phyloP scores from a whole-genome alignment of 2,797 vertebrate genomes.

The Nyctalus aviator region DNA sequence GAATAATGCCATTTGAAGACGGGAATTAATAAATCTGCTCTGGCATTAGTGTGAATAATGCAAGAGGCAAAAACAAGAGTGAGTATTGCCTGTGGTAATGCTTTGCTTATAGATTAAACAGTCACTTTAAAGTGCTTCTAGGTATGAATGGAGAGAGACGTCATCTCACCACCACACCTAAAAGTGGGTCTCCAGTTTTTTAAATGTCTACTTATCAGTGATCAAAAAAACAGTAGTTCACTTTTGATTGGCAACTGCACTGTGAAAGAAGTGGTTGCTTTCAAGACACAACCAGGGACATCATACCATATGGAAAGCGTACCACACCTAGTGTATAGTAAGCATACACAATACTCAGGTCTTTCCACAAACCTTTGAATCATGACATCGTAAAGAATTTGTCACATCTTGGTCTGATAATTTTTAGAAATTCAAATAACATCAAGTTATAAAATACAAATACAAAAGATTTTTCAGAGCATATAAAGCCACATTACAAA shows the following conservation, averaged over 20 bases:
- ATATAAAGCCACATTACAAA: background rate
- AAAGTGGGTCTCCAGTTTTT: background rate
- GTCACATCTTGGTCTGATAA: background rate
- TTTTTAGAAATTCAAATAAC: background rate
- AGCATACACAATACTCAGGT: background rate
- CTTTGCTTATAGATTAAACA: background rate
- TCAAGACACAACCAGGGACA: background rate
- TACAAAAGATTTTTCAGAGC: background rate
- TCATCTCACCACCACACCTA: background rate
- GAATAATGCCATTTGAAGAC: constrained; percentile 11
- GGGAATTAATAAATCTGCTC: constrained; percentile 36
- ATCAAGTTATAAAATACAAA: constrained; percentile 8
- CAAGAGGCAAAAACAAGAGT: constrained; percentile 13
- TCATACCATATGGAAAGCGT: background rate
- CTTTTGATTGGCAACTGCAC: background rate
- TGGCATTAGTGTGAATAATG: background rate
- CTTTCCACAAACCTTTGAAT: background rate
- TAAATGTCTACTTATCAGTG: constrained; percentile 10
- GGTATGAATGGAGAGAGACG: background rate
- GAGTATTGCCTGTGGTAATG: background rate
- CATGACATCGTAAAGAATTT: background rate
- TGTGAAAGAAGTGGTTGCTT: background rate
- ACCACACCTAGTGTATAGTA: background rate
- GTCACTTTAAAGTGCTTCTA: background rate
- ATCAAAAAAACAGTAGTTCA: constrained; percentile 1